These are phyloP conservation scores for Sebastiscus albofasciatus DNA, from an alignment of 2,797 vertebrate genomes.

Conservation along the genomic window DNA sequence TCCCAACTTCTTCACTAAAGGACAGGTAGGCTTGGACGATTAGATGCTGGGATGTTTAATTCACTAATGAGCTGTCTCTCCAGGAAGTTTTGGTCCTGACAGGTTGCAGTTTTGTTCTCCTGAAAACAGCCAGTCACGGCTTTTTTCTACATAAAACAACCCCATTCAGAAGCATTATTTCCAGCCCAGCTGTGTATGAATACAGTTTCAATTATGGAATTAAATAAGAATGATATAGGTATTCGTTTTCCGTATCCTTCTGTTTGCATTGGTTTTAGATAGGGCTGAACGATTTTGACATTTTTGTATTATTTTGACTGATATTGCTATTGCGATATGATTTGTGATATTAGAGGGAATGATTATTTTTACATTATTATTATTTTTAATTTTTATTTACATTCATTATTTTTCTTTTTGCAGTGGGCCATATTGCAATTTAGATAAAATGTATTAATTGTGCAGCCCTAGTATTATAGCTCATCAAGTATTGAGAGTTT, in stretches of 20 bases:
- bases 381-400: no score
- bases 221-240: neutral
- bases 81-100: neutral
- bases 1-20: conserved; percentile 93
- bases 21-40: conserved; percentile 82
- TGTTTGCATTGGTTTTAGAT: neutral
- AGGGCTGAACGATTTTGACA: no score
- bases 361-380: no score
- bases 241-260: neutral
- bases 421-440: neutral
- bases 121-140: neutral
- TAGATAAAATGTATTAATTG: no score
- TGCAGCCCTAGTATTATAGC: no score
- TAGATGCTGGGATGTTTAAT: neutral
- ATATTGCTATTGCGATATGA: no score
- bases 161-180: neutral
- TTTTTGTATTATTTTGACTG: no score
- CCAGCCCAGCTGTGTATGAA: neutral
- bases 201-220: neutral
- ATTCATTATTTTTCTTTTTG: neutral
- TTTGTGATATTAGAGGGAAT: no score
- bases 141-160: neutral
- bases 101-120: neutral
- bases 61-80: neutral
- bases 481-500: neutral